Evolutionary conservation across 2,888 invertebrate species (phyloP).

Genomic region (Drosophila paranaensis): DNA sequence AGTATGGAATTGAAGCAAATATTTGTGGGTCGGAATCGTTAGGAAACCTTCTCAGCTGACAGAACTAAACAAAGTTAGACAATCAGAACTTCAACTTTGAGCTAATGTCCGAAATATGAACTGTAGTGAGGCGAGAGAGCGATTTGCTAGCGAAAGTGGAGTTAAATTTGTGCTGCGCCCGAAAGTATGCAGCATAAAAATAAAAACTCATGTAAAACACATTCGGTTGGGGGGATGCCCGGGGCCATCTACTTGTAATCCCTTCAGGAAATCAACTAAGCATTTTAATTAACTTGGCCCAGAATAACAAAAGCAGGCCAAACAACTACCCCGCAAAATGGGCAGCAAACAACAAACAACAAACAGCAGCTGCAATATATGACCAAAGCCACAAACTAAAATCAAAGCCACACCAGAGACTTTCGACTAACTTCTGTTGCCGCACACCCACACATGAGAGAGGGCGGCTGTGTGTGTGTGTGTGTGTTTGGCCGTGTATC

Average conservation of each 20-base stretch:
- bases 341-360: constrained; percentile 21
- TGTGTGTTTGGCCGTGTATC: constrained; percentile 47
- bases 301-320: constrained; percentile 25
- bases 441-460: not conserved
- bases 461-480: constrained; percentile 12
- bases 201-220: constrained; percentile 36
- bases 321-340: constrained; percentile 26
- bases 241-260: constrained; percentile 54
- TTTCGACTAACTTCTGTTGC: constrained; percentile 37
- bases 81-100: not conserved
- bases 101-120: not conserved
- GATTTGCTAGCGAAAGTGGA: constrained; percentile 8
- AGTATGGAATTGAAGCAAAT: not conserved
- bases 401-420: constrained; percentile 65
- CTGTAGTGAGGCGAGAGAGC: not conserved
- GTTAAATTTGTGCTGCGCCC: constrained; percentile 4
- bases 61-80: not conserved
- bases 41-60: not conserved
- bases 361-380: constrained; percentile 59
- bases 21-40: not conserved
- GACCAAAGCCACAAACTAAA: constrained; percentile 74
- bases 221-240: not conserved
- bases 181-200: constrained; percentile 30
- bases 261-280: constrained; percentile 75
- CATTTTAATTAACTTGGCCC: constrained; percentile 74